Evolutionary conservation across 1,140 invertebrate genomes (phyloP).

Genomic region (Grapholita molesta): DNA sequence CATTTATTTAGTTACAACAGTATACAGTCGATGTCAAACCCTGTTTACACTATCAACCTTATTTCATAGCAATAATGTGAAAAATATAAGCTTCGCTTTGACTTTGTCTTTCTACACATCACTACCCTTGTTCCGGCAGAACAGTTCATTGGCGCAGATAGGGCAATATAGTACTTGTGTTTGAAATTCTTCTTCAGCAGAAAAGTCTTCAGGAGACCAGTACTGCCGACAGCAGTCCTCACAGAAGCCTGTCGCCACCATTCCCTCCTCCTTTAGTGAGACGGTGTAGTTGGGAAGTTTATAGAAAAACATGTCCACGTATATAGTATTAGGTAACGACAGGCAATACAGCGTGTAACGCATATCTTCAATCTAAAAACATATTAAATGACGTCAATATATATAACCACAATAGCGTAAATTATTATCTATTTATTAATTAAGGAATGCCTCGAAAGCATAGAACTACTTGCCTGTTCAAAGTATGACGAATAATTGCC

Average conservation of each 20-base stretch:
- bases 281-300: background rate
- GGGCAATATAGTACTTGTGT: background rate
- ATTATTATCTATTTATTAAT: background rate
- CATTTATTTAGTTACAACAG: too few relatives aligned
- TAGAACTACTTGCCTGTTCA: conserved; percentile 5
- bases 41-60: too few relatives aligned
- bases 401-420: background rate
- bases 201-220: background rate
- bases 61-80: too few relatives aligned
- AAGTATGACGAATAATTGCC: background rate
- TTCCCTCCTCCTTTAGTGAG: background rate
- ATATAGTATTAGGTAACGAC: background rate
- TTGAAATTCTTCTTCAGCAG: background rate
- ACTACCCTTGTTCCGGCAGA: background rate
- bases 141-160: background rate
- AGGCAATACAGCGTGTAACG: background rate
- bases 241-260: background rate
- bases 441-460: background rate
- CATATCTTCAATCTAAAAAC: background rate
- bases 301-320: background rate
- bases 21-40: too few relatives aligned
- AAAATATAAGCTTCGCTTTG: too few relatives aligned
- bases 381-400: background rate
- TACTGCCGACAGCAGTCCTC: background rate
- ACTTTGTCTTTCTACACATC: too few relatives aligned